Evolutionary conservation across 2,797 vertebrate genomes (phyloP).

Genomic region (Tolypeutes matacus): DNA sequence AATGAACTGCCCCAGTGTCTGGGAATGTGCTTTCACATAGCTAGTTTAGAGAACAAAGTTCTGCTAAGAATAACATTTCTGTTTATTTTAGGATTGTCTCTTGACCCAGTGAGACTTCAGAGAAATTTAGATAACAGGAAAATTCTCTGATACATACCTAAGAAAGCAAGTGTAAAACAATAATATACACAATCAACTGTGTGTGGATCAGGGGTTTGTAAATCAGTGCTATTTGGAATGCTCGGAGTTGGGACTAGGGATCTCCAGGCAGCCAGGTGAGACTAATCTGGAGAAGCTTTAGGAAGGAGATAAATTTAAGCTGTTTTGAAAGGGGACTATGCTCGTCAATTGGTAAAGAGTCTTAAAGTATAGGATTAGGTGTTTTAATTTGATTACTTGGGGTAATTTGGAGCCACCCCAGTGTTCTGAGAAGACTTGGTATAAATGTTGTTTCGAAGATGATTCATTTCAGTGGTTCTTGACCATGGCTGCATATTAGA

Average conservation of each 20-base stretch:
- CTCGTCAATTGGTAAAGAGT: constrained; percentile 79
- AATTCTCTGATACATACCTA: constrained; percentile 51
- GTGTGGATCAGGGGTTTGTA: constrained; percentile 39
- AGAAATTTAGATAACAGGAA: constrained; percentile 67
- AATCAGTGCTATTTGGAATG: constrained; percentile 31
- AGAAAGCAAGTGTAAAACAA: constrained; percentile 73
- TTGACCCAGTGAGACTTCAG: constrained; percentile 66
- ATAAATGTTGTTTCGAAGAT: constrained; percentile 46
- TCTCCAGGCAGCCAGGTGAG: constrained; percentile 70
- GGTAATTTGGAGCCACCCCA: constrained; percentile 74
- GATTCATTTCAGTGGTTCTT: constrained; percentile 40
- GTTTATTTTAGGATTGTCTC: constrained; percentile 72
- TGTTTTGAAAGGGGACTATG: constrained; percentile 81
- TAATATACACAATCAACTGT: constrained; percentile 51
- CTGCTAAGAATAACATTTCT: constrained; percentile 62
- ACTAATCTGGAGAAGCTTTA: constrained; percentile 79
- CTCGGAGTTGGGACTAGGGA: constrained; percentile 6
- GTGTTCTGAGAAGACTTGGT: constrained; percentile 63
- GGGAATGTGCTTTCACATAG: constrained; percentile 39
- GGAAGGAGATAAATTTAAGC: constrained; percentile 83
- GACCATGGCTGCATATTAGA: not conserved
- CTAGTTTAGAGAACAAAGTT: constrained; percentile 54
- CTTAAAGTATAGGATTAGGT: constrained; percentile 78
- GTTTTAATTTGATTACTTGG: constrained; percentile 81
- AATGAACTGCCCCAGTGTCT: constrained; percentile 35